Base-by-base conservation (phyloP, 2,888 invertebrate genomes). In the Dolichopus griseipennis region DNA sequence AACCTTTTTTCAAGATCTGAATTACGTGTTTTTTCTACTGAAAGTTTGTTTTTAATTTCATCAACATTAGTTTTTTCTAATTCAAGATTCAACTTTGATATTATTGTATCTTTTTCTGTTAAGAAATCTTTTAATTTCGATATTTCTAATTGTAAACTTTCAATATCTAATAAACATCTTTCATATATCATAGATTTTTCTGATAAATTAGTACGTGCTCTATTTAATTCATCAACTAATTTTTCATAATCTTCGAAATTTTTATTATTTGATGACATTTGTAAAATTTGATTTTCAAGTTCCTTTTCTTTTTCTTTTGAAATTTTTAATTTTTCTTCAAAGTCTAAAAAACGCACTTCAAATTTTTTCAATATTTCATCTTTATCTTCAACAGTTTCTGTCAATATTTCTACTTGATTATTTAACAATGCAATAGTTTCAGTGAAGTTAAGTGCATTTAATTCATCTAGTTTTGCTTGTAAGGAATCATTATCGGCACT, bases 1-100 rank as follows among this genome's bases (percentile, higher is more conserved):
- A 83, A 83, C 43, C 84, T 83, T 69, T 83, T 75, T 72, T 86
- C 84, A 73, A 85, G 82, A 67, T 75, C 75, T 0, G 65, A 70
- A 12, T 71, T 74, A 65, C 73, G 72, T 67, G 75, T 72, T 70
- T 76, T 75, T 0, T 76, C 76, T 34, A 74, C 71, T 10, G 74
- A 68, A 1, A 79, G 68, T 62, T 76, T 75, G 0, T 72, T 71
- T 4, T 70, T 68, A 12, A 78, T 68, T 20, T 78, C 74, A 77
- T 74, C 27, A 78, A 83, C 71, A 78, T 83, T 77, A 80, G 83
- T 74, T 82, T 82, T 72, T 81, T 78, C 27, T 67, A 83, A 85
- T 68, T 85, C 84, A 27, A 81, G 81, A 18, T 85, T 85, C 75
- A 89, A 87, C 20, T 87, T 86, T 68, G 84, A 84, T 1, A 85